Evolutionary conservation across 2,113 vertebrate genomes (phyloP), one percentile per base, ranked within the genome.

Genomic region (Triplophysa rosa): DNA sequence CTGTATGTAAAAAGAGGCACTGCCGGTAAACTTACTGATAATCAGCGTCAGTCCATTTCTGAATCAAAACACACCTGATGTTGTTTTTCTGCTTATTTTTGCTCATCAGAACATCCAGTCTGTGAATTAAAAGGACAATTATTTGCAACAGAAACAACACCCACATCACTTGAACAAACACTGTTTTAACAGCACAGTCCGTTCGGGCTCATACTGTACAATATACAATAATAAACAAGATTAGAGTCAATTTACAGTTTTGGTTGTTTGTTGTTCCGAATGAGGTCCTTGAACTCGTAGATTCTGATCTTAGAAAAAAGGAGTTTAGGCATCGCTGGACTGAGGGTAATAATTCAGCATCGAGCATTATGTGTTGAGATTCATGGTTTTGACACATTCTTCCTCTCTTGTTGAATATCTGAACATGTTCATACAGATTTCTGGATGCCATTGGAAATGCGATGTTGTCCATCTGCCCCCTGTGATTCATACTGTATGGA

Each of bases 301-400:
- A 88, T 80, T 4, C 79, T 37, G 40, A 88, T 79, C 65, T 72
- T 89, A 49, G 88, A 89, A 85, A 92, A 90, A 52, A 89, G 77
- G 66, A 81, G 72, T 63, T 89, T 91, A 1, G 87, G 83, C 89
- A 91, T 92, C 52, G 67, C 86, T 49, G 81, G 86, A 82, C 86
- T 23, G 19, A 61, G 7, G 52, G 3, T 21, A 14, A 8, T 29
- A 69, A 26, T 33, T 33, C 33, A 58, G 2, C 16, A n/a, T 58
- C 49, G 1, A 56, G 52, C 24, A 29, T 47, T 69, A 54, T 59
- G 26, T 13, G 49, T 58, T 21, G 19, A 8, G n/a, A 56, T 58
- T 40, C 69, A 71, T 58, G 52, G 21, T 58, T 58, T 21, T 58
- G 29, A 58, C 19, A 37, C 9, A 33, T 49, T 71, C 33, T 58